Evolutionary conservation across 1,140 invertebrate species (phyloP).

Genomic region (Danaus plexippus): DNA sequence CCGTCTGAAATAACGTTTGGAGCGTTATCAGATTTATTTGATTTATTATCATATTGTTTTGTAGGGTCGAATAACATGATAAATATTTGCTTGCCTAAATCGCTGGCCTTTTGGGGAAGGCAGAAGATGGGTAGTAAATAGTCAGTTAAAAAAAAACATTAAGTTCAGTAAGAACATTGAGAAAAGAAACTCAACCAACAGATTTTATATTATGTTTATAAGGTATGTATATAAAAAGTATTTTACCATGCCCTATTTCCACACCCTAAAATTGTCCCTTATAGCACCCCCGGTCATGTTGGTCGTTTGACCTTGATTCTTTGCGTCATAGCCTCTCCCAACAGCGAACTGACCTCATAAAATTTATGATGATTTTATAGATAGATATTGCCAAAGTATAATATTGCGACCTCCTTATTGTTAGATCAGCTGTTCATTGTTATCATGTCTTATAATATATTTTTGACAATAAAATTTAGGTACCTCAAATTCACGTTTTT

Average conservation of each 20-base stretch:
- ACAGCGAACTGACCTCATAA: slow-evolving; percentile 31
- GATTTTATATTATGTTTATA: background rate
- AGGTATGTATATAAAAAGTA: background rate
- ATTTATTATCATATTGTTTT: background rate
- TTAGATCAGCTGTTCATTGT: too few species aligned
- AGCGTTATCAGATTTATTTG: slow-evolving; percentile 13
- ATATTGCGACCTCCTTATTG: too few species aligned
- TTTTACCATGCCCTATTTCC: slow-evolving; percentile 13
- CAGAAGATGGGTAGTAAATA: background rate
- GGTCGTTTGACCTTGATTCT: slow-evolving; percentile 37
- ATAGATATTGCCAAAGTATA: too few species aligned
- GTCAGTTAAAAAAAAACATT: background rate
- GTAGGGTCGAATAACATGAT: too few species aligned
- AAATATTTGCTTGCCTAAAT: background rate
- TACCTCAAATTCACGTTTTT: too few species aligned
- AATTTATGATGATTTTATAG: slow-evolving; percentile 5
- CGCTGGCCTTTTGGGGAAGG: background rate
- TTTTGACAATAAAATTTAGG: too few species aligned
- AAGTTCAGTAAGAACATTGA: too few species aligned
- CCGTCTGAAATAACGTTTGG: slow-evolving; percentile 24
- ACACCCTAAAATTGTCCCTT: slow-evolving; percentile 24
- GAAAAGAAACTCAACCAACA: background rate
- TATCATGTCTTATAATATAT: too few species aligned
- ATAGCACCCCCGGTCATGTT: slow-evolving; percentile 26
- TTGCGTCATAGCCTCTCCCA: slow-evolving; percentile 45